phyloP scores from a whole-genome alignment of 2,113 vertebrate species.

The Pica pica region DNA sequence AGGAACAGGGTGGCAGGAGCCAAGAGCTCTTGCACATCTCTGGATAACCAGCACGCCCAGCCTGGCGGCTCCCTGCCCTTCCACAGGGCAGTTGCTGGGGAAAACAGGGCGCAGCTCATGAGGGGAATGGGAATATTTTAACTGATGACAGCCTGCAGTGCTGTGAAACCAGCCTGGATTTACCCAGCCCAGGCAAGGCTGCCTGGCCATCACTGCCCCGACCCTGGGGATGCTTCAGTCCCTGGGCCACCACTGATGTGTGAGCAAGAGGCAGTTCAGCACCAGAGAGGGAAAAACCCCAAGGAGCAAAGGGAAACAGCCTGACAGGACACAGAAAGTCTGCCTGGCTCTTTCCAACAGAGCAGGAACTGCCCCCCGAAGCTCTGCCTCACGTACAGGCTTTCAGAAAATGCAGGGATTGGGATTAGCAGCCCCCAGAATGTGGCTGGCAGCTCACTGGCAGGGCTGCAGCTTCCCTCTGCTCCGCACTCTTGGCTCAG shows the following conservation, averaged over 20 bases:
- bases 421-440: background rate
- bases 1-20: background rate
- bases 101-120: background rate
- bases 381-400: background rate
- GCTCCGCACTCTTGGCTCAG: background rate
- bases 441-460: background rate
- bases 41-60: background rate
- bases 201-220: background rate
- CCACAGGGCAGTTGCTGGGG: background rate
- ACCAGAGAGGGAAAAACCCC: background rate
- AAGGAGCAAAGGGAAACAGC: background rate
- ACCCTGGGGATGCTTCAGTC: background rate
- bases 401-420: background rate
- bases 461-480: background rate
- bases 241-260: background rate
- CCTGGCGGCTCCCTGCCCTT: background rate
- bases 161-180: conserved; percentile 30
- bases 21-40: background rate
- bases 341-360: background rate
- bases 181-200: background rate
- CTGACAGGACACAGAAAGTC: conserved; percentile 7
- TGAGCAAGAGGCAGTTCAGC: background rate
- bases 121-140: conserved; percentile 11
- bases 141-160: background rate
- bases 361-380: background rate